Evolutionary conservation across 2,888 invertebrate genomes (phyloP), one percentile per base, ranked within the genome.

Genomic region (Oxycera nigricornis): DNA sequence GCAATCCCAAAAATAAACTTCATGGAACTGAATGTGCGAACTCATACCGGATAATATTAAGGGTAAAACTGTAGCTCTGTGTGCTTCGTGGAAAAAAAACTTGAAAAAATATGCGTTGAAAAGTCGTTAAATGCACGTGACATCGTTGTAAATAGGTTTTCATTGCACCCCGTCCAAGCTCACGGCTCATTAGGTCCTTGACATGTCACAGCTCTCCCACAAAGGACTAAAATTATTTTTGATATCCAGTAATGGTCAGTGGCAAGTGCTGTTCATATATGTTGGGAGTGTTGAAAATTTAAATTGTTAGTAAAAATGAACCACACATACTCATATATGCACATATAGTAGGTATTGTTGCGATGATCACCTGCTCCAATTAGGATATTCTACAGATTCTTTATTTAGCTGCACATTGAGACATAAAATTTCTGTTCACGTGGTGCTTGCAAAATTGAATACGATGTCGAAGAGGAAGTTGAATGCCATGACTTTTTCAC

Each of bases 141-240:
- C 74, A 55, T 61, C 41, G 52, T 74, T 74, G 74, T 74, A 74
- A 74, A 74, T 74, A 72, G 74, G 65, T 74, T 74, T 74, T 74
- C 74, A 74, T 74, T 74, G 74, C 72, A 59, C 59, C 73, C 70
- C 72, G 62, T 62, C 55, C 59, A 72, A 55, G 55, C 70, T 72
- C 74, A 74, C 72, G 72, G 74, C 74, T 74, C 74, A 74, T 74
- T 74, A 72, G 72, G 52, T 74, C 62, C 74, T 72, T 62, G 74
- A 74, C 72, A 74, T 41, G 70, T 74, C 74, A 59, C 72, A 72
- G 52, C 39, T 72, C 35, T 50, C 72, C 74, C 70, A 55, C 74
- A 72, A 62, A 61, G 70, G 28, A 61, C 50, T 41, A 72, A 72
- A 72, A 72, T 73, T 62, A 50, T 73, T 73, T 73, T 73, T 73